These are phyloP conservation scores for Corbicula japonica DNA, from an alignment of 2,888 invertebrate species.

Conservation along the genomic window DNA sequence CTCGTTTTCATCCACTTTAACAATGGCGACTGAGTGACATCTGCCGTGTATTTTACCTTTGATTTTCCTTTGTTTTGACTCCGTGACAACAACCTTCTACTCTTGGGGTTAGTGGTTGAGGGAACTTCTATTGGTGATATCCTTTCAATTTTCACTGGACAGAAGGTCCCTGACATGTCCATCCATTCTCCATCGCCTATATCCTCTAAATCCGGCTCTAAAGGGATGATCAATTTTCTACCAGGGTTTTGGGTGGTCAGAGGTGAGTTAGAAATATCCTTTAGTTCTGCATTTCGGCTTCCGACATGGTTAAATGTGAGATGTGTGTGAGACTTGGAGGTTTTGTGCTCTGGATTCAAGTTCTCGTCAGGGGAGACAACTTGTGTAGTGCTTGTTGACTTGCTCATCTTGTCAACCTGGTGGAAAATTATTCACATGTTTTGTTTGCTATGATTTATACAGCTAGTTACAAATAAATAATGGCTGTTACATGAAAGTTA, in stretches of 20 bases:
- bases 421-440: not conserved
- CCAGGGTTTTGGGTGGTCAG: constrained; percentile 43
- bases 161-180: not conserved
- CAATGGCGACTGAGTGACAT: constrained; percentile 46
- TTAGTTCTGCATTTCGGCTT: constrained; percentile 47
- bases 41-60: constrained; percentile 30
- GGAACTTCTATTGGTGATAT: not conserved
- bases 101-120: constrained; percentile 5
- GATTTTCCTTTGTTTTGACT: constrained; percentile 18
- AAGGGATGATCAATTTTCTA: constrained; percentile 67
- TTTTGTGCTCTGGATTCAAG: constrained; percentile 47
- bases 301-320: constrained; percentile 7
- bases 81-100: constrained; percentile 45
- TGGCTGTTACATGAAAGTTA: too few species aligned
- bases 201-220: constrained; percentile 68
- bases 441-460: too few species aligned
- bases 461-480: too few species aligned
- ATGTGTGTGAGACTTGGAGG: not conserved
- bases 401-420: constrained; percentile 65
- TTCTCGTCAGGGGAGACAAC: constrained; percentile 48
- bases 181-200: constrained; percentile 28
- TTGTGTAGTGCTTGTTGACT: constrained; percentile 66
- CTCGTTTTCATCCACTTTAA: constrained; percentile 47
- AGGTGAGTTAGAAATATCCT: constrained; percentile 65
- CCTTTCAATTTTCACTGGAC: constrained; percentile 21